Evolutionary conservation across 1,140 invertebrate species (phyloP), one percentile per base, ranked within the genome.

Genomic region (Eurosta solidaginis): DNA sequence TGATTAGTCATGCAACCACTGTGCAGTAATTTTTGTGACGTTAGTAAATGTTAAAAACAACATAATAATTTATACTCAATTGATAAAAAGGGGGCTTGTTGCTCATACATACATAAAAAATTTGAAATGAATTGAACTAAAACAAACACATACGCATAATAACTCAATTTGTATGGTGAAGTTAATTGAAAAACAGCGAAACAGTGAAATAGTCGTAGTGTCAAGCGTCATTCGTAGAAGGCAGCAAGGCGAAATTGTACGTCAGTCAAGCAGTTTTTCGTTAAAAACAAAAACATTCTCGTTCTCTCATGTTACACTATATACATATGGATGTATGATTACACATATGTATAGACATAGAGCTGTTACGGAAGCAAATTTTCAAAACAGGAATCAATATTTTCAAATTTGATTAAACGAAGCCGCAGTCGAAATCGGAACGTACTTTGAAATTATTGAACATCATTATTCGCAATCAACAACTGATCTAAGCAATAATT

Each of bases 211-310:
- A 10, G n/a, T n/a, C n/a, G n/a, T n/a, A n/a, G 33, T 33, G 33
- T 68, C 59, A 68, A 40, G 9, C 10, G 14, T 9, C 25, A 54
- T 27, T 25, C 50, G 3, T 2, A 7, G 33, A 20, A 9, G n/a
- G 40, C 9, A n/a, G 17, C 59, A 68, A 68, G 33, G 59, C 59
- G 12, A 68, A 40, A 68, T 68, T 29, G 27, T 36, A 63, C 54
- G 59, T 68, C 59, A 68, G 33, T 20, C n/a, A 22, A 68, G 59
- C 59, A n/a, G n/a, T n/a, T n/a, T 68, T 68, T 68, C 33, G 33
- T 40, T 42, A 68, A 20, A 68, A 68, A 68, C 33, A 68, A 29
- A 33, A 42, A 40, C 36, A 29, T 59, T 29, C 29, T 6, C 54
- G 54, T n/a, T 59, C n/a, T n/a, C n/a, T n/a, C n/a, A n/a, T n/a